These are phyloP conservation scores for Leptinotarsa rubiginosa DNA, from an alignment of 2,888 invertebrate genomes.

Conservation along the genomic window DNA sequence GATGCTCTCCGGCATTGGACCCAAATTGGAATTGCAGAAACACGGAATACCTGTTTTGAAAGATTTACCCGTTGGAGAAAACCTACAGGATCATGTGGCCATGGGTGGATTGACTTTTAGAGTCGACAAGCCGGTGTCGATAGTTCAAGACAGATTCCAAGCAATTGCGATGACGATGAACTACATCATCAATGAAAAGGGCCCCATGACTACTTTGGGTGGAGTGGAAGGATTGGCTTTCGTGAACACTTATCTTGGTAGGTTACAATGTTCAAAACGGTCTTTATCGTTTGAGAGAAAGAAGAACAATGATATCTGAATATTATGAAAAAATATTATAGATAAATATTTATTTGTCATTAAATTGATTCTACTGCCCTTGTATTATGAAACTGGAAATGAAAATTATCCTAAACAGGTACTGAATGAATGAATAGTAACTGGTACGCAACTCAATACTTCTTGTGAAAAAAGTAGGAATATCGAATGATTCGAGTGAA, in stretches of 20 bases:
- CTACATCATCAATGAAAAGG: constrained; percentile 81
- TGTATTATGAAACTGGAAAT: too few species aligned
- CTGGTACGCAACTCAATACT: too few species aligned
- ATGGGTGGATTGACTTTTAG: constrained; percentile 83
- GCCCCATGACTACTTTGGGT: constrained; percentile 88
- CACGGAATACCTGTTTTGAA: constrained; percentile 80
- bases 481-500: too few species aligned
- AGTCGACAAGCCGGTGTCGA: constrained; percentile 85
- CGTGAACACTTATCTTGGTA: constrained; percentile 80
- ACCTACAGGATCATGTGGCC: constrained; percentile 89
- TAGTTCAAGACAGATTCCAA: constrained; percentile 76
- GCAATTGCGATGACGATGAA: constrained; percentile 77
- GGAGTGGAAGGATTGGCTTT: constrained; percentile 91
- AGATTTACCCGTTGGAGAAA: constrained; percentile 83
- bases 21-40: constrained; percentile 75
- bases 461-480: too few species aligned
- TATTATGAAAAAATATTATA: too few species aligned
- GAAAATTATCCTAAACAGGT: too few species aligned
- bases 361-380: too few species aligned
- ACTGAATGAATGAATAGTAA: too few species aligned
- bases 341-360: too few species aligned
- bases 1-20: constrained; percentile 83
- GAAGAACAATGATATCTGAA: neutral
- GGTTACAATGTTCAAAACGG: neutral
- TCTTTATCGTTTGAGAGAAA: too few species aligned